These are phyloP conservation scores for Leptocoma aspasia DNA, from an alignment of 2,113 vertebrate species.

Conservation along the genomic window DNA sequence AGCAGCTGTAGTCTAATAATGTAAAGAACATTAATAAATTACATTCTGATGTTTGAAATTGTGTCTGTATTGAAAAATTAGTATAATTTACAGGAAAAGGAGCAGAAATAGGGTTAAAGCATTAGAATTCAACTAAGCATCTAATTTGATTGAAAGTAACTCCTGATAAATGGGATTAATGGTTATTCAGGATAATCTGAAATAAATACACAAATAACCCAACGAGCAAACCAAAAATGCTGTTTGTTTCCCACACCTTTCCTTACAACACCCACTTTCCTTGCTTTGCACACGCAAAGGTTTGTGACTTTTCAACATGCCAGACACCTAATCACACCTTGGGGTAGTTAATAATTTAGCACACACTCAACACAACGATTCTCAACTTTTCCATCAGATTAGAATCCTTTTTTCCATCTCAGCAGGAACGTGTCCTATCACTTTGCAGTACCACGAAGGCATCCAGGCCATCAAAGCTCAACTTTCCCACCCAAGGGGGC, in stretches of 20 bases:
- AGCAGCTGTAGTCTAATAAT: not conserved
- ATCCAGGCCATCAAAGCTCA: not conserved
- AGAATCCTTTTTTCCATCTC: conserved; percentile 23
- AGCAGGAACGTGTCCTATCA: not conserved
- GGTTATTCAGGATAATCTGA: not conserved
- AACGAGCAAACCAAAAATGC: not conserved
- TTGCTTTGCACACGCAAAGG: not conserved
- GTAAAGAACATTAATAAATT: not conserved
- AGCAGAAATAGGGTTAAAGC: not conserved
- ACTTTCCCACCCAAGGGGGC: not conserved
- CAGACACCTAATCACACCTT: conserved; percentile 10
- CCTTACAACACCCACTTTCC: not conserved
- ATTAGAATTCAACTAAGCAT: not conserved
- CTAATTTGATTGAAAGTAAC: not conserved
- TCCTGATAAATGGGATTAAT: not conserved
- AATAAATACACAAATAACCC: not conserved
- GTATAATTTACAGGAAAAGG: not conserved
- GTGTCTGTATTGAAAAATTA: not conserved
- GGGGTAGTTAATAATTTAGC: conserved; percentile 28
- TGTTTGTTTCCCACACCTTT: not conserved
- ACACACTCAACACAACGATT: not conserved
- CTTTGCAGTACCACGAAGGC: not conserved
- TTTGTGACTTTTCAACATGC: not conserved
- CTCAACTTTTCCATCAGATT: conserved; percentile 33
- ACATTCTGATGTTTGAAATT: not conserved